Base-by-base conservation (phyloP, 2,113 vertebrate genomes). In the Machaerirhynchus nigripectus region DNA sequence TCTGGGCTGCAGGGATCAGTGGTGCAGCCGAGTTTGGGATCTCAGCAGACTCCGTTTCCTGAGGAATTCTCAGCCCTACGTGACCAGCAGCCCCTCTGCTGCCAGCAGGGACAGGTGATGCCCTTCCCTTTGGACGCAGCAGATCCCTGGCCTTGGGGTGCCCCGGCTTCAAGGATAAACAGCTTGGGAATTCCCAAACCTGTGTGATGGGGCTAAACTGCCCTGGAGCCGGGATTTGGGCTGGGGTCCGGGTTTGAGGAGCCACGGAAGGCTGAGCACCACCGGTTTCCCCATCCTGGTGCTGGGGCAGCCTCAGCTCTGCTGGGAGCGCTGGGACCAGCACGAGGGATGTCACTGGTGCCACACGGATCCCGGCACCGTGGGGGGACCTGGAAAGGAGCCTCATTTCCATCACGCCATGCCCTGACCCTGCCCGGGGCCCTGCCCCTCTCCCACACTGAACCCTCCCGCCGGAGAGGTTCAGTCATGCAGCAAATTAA, bases 401-500 rank as follows among this genome's bases (percentile, higher is more conserved):
- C 61, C 11, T 37, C 56, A n/a, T 65, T 89, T 60, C 69, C 35
- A 33, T 1, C 44, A 6, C 1, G 0, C 15, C 2, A 5, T 63
- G 65, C 42, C 50, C 39, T 12, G 42, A 7, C 2, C 60, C 57
- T 61, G 61, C 59, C 59, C 30, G 39, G 81, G 61, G 61, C 28
- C 15, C 49, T 50, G 56, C 52, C 21, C 37, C 20, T 77, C 11
- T 82, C 84, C 86, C 90, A 9, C 33, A 3, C 2, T 9, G 16
- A 47, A 46, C 39, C 87, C 67, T 46, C 75, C 6, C 19, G 0
- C 35, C 10, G 60, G 40, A 15, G 1, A 15, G n/a, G 84, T 19
- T 69, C 93, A 87, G 12, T 71, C 95, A 96, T 64, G 96, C 96
- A 91, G 96, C 68, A 96, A 97, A 96, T 97, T 96, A 87, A 94